Conservation (phyloP, 2,797 vertebrate species). For the Muscicapa striata region DNA sequence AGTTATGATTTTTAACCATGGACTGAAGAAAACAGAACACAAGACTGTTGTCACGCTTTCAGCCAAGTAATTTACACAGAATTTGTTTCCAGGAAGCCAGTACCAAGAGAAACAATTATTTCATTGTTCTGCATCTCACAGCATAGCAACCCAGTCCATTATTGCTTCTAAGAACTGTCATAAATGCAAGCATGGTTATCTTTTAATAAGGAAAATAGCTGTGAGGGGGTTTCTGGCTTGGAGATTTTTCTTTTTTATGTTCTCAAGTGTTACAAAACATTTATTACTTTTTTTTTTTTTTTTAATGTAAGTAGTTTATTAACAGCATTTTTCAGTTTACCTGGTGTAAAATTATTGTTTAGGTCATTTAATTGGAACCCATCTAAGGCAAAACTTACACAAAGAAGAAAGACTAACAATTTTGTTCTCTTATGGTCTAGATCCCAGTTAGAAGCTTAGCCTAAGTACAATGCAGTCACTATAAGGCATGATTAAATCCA, state of each 20-base stretch:
- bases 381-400: constrained; percentile 16
- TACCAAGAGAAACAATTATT: constrained; percentile 67
- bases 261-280: constrained; percentile 27
- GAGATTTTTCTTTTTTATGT: background rate
- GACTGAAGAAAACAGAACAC: constrained; percentile 37
- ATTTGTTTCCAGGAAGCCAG: constrained; percentile 68
- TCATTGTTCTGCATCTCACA: constrained; percentile 65
- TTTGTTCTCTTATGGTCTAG: constrained; percentile 53
- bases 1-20: constrained; percentile 23
- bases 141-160: constrained; percentile 58
- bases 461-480: constrained; percentile 65
- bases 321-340: constrained; percentile 27
- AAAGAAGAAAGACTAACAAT: constrained; percentile 29
- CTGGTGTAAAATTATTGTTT: constrained; percentile 9
- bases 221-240: background rate
- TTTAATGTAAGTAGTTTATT: background rate
- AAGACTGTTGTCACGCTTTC: constrained; percentile 34
- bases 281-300: constrained; percentile 14
- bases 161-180: constrained; percentile 53
- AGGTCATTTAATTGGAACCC: constrained; percentile 18
- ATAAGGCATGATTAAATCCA: constrained; percentile 70
- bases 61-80: constrained; percentile 54
- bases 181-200: constrained; percentile 48
- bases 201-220: constrained; percentile 62
- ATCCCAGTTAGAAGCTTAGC: constrained; percentile 54